Conservation (phyloP, 1,140 invertebrate genomes). For the Cherax quadricarinatus region DNA sequence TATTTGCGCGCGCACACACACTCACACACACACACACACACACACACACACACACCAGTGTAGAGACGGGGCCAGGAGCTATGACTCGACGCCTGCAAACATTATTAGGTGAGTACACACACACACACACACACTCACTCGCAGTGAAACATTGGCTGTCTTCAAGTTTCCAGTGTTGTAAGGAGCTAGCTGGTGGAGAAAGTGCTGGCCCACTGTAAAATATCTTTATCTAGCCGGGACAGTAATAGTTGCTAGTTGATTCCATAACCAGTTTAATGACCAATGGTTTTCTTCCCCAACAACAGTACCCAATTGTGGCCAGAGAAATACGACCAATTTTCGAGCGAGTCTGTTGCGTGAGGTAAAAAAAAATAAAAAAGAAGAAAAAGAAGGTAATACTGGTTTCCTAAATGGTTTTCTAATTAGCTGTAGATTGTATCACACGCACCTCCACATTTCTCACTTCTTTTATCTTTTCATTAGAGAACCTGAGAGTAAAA, state of each 20-base stretch:
- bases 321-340: constrained; percentile 18
- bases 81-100: no score
- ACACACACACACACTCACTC: no score
- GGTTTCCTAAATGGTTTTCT: constrained; percentile 21
- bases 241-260: constrained; percentile 4
- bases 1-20: no score
- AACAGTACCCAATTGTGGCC: background rate
- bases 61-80: no score
- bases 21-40: no score
- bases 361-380: background rate
- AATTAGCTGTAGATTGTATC: constrained; percentile 32
- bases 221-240: background rate
- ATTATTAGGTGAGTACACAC: no score
- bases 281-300: constrained; percentile 7
- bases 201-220: background rate
- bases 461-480: constrained; percentile 59
- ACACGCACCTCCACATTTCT: constrained; percentile 47
- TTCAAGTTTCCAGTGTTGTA: no score
- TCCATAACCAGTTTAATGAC: constrained; percentile 21
- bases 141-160: no score
- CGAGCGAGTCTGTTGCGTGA: background rate
- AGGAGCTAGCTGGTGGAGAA: no score
- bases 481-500: constrained; percentile 51
- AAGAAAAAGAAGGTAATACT: constrained; percentile 1
- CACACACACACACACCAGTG: no score